Percentiles rank a stretch among this genome's conserved stretches.
Conservation (phyloP, 2,113 vertebrate genomes). For the Burhinus bistriatus region DNA sequence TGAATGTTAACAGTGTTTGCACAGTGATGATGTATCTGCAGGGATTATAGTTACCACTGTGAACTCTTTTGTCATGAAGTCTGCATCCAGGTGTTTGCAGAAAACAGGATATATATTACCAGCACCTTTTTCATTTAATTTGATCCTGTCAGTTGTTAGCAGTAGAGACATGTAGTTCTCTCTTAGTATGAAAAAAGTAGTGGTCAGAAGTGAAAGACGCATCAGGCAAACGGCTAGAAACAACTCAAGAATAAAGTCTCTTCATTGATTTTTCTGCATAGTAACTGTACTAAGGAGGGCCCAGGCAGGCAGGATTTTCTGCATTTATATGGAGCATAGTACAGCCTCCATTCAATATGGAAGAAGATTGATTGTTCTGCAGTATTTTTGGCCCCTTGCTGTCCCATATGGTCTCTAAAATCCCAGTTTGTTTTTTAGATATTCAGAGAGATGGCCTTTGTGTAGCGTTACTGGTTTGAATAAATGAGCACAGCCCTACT, state of each 20-base stretch:
- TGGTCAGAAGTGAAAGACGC: neutral
- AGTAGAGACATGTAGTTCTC: neutral
- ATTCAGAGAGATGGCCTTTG: neutral
- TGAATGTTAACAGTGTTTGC: neutral
- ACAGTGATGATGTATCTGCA: neutral
- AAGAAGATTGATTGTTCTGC: neutral
- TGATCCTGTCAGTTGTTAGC: neutral
- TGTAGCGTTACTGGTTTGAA: neutral
- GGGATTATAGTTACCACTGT: neutral
- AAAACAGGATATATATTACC: neutral
- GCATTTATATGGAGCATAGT: neutral
- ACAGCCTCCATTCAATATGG: neutral
- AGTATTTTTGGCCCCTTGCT: neutral
- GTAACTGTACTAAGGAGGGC: neutral
- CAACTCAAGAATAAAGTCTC: neutral
- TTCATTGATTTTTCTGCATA: neutral
- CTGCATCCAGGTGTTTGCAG: neutral
- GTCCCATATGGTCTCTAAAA: neutral
- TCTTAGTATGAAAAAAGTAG: neutral
- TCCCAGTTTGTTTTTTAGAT: neutral
- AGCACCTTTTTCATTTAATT: neutral
- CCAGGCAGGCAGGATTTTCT: neutral
- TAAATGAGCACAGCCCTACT: neutral
- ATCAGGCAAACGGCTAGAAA: neutral
- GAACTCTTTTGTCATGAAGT: neutral